Percentiles rank a stretch among this genome's conserved stretches.
Conservation (phyloP, 2,797 vertebrate species). For the Okamejei kenojei region DNA sequence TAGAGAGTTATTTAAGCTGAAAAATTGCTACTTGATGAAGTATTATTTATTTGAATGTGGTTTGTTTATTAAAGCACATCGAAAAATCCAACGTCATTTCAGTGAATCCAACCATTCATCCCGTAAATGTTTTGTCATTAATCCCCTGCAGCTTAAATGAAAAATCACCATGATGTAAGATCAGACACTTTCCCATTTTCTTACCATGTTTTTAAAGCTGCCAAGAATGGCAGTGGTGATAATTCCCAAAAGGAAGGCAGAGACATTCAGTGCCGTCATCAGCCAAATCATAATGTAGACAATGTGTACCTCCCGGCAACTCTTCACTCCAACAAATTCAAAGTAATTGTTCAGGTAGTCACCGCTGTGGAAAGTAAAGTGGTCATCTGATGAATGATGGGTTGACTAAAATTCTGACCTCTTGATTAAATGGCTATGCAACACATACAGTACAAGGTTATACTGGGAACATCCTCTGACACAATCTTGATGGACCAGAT, state of each 20-base stretch:
- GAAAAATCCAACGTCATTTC: background rate
- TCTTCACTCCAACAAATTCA: conserved; percentile 60
- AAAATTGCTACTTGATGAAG: background rate
- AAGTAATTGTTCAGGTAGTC: conserved; percentile 61
- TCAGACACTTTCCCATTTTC: conserved; percentile 37
- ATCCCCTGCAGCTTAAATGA: background rate
- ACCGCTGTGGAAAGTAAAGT: conserved; percentile 48
- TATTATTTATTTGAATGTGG: background rate
- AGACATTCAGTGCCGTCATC: conserved; percentile 53
- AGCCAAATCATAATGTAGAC: conserved; percentile 59
- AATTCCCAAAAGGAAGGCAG: conserved; percentile 56
- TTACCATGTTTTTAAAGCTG: conserved; percentile 57
- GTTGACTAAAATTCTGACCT: background rate
- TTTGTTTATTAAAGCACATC: background rate
- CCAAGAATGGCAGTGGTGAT: conserved; percentile 59
- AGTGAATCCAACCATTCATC: background rate
- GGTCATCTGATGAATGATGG: background rate
- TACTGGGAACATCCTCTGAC: background rate
- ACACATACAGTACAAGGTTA: background rate
- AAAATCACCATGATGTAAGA: background rate
- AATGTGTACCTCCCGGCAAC: conserved; percentile 57
- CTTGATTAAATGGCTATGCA: background rate
- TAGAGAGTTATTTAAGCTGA: background rate
- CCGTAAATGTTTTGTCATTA: background rate
- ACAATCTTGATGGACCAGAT: background rate